These are phyloP conservation scores for Stichodactyla mertensii DNA, from an alignment of 64 coral and sea anemone species.

Conservation along the genomic window DNA sequence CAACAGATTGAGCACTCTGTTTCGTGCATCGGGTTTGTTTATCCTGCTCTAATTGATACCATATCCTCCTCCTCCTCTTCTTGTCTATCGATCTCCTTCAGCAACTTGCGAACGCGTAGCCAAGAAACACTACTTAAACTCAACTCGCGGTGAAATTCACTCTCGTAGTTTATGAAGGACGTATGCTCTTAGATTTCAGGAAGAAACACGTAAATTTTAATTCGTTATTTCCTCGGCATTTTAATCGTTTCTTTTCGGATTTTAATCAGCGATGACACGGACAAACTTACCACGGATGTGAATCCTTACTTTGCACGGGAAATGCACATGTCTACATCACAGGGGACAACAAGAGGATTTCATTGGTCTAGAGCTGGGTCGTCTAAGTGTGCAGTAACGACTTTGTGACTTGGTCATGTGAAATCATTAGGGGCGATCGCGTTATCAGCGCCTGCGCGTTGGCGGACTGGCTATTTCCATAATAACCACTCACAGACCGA, in stretches of 20 bases:
- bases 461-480: slow-evolving; percentile 7
- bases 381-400: background rate
- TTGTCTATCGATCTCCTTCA: background rate
- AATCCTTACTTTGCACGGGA: background rate
- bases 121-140: background rate
- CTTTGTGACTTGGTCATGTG: slow-evolving; percentile 14
- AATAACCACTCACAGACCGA: background rate
- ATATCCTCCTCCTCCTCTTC: background rate
- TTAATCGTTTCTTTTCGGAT: background rate
- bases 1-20: background rate
- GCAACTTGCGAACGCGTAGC: background rate
- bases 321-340: background rate
- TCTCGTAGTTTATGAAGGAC: background rate
- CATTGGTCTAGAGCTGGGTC: background rate
- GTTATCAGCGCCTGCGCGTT: slow-evolving; percentile 7
- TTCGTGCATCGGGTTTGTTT: background rate
- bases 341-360: background rate
- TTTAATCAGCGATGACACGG: background rate
- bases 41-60: background rate
- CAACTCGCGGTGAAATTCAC: background rate
- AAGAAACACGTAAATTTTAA: background rate
- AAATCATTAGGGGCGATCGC: slow-evolving; percentile 3
- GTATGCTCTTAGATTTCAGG: background rate
- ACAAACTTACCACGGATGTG: background rate
- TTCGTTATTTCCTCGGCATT: background rate